These are phyloP conservation scores for Echeneis naucrates DNA, from an alignment of 2,797 vertebrate species.

Conservation along the genomic window DNA sequence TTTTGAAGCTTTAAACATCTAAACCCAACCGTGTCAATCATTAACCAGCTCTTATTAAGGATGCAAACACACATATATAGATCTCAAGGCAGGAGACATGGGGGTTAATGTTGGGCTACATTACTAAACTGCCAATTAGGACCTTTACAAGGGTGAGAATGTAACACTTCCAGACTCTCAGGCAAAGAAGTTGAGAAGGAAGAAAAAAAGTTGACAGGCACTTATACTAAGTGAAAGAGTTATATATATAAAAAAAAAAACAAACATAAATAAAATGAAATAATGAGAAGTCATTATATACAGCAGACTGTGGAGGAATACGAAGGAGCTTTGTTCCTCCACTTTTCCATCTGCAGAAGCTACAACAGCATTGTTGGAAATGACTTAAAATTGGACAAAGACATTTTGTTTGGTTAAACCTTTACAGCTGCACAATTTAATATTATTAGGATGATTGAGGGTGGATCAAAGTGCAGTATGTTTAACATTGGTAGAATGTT, in stretches of 20 bases:
- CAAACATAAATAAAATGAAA: too few species aligned
- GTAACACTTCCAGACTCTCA: constrained; percentile 32
- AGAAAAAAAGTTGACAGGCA: constrained; percentile 37
- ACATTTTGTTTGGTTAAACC: neutral
- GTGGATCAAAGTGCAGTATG: neutral
- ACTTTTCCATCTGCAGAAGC: neutral
- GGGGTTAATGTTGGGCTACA: constrained; percentile 59
- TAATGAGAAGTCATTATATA: neutral
- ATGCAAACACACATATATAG: constrained; percentile 16
- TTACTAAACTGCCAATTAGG: constrained; percentile 65
- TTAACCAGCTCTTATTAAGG: constrained; percentile 28
- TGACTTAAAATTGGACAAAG: neutral
- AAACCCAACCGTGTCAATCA: constrained; percentile 12
- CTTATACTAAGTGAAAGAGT: neutral
- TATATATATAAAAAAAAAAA: too few species aligned
- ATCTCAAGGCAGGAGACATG: constrained; percentile 10
- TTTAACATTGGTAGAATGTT: neutral
- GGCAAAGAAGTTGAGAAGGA: constrained; percentile 23
- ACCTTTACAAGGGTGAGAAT: constrained; percentile 62
- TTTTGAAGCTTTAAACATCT: constrained; percentile 5
- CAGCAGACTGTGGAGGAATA: neutral
- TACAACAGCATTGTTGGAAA: neutral
- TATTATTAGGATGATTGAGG: constrained; percentile 1
- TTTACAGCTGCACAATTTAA: neutral
- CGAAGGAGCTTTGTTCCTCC: neutral